Evolutionary conservation across 2,888 invertebrate species (phyloP).

Genomic region (Oscheius sp.): DNA sequence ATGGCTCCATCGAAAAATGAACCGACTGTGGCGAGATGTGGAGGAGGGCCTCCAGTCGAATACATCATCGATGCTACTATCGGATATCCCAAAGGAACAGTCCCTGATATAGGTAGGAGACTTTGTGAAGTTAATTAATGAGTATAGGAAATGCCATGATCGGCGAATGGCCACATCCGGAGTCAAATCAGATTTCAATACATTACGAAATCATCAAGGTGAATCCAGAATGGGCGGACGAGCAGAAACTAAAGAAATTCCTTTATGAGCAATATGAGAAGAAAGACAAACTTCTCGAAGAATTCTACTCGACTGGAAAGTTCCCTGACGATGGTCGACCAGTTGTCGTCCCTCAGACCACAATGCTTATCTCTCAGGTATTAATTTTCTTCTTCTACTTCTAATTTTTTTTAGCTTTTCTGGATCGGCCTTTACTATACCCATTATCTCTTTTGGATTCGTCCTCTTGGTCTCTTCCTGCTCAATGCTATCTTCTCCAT

Average conservation of each 20-base stretch:
- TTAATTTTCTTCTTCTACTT: not conserved
- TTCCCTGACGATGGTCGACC: conserved; percentile 54
- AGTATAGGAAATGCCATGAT: conserved; percentile 53
- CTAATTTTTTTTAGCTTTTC: conserved; percentile 52
- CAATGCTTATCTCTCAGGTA: conserved; percentile 38
- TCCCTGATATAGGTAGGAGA: conserved; percentile 23
- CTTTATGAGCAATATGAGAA: conserved; percentile 86
- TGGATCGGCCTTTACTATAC: conserved; percentile 63
- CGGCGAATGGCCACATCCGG: conserved; percentile 61
- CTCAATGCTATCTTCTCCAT: not conserved
- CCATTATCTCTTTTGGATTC: conserved; percentile 62
- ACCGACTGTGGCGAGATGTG: conserved; percentile 36
- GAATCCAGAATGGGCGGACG: conserved; percentile 73
- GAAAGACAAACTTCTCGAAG: conserved; percentile 74
- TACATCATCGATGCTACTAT: conserved; percentile 67
- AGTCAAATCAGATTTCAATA: conserved; percentile 50
- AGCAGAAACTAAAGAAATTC: conserved; percentile 84
- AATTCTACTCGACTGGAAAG: conserved; percentile 61
- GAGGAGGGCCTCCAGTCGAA: conserved; percentile 57
- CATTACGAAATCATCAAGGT: conserved; percentile 60
- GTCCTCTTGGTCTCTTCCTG: conserved; percentile 37
- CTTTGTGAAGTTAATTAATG: not conserved
- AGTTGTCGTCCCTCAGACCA: conserved; percentile 40
- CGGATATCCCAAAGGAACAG: conserved; percentile 61
- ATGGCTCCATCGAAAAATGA: conserved; percentile 51